A percentile compares a stretch with the other conserved stretches of the same genome.
Conservation (phyloP, 2,888 invertebrate genomes). For the Zele albiditarsus region DNA sequence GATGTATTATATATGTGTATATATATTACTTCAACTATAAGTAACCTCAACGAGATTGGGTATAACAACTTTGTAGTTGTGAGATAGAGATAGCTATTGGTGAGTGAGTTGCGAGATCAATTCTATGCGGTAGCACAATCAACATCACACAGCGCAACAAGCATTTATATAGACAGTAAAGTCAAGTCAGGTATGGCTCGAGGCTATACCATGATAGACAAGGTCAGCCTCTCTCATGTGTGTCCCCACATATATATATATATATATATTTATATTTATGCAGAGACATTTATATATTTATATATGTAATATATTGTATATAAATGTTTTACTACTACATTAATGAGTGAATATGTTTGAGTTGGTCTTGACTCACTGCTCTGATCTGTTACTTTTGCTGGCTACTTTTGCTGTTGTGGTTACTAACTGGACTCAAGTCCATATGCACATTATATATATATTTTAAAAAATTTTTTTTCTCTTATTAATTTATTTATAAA, state of each 20-base stretch:
- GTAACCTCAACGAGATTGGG: slow-evolving; percentile 8
- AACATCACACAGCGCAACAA: slow-evolving; percentile 30
- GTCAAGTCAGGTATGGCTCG: slow-evolving; percentile 68
- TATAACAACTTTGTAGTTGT: background rate
- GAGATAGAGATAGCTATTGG: slow-evolving; percentile 5
- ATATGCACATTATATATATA: too few species aligned
- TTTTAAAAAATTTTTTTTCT: background rate
- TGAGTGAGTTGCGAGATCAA: slow-evolving; percentile 49
- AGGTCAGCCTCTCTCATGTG: slow-evolving; percentile 69
- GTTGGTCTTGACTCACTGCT: slow-evolving; percentile 1
- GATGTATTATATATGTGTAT: background rate
- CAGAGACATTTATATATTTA: slow-evolving; percentile 15
- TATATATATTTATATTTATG: background rate
- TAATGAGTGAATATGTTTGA: background rate
- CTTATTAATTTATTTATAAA: background rate
- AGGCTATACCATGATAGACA: slow-evolving; percentile 71
- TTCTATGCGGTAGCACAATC: slow-evolving; percentile 51
- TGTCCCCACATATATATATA: slow-evolving; percentile 47
- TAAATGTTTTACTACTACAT: slow-evolving; percentile 15
- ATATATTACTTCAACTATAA: background rate
- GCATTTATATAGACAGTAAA: slow-evolving; percentile 53
- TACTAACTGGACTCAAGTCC: background rate
- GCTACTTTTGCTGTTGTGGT: background rate
- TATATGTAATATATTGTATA: background rate
- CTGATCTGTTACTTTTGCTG: background rate